Evolutionary conservation across 2,797 vertebrate species (phyloP).

Genomic region (Pyrocephalus nanus): DNA sequence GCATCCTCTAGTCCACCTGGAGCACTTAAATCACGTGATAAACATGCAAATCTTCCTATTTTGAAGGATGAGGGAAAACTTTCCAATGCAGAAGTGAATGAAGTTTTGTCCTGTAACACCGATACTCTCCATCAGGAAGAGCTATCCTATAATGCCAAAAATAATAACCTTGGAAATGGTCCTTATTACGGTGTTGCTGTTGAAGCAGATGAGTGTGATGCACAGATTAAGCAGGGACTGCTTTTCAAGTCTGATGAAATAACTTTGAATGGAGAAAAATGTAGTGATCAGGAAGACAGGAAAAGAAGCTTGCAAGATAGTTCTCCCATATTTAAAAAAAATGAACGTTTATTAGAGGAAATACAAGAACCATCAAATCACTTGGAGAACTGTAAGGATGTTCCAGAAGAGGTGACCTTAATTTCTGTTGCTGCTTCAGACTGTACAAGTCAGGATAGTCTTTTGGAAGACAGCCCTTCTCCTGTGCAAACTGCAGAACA

Average conservation of each 20-base stretch:
- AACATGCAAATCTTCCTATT: slow-evolving; percentile 44
- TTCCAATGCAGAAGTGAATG: slow-evolving; percentile 63
- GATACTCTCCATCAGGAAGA: slow-evolving; percentile 64
- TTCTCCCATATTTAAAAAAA: neutral
- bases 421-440: slow-evolving; percentile 84
- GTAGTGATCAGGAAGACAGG: neutral
- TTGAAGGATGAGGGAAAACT: slow-evolving; percentile 70
- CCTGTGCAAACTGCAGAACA: slow-evolving; percentile 78
- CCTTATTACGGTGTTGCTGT: neutral
- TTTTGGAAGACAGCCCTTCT: slow-evolving; percentile 86
- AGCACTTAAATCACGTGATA: slow-evolving; percentile 65
- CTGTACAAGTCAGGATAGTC: slow-evolving; percentile 90
- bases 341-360: slow-evolving; percentile 69
- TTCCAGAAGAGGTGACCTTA: slow-evolving; percentile 68
- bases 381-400: slow-evolving; percentile 49
- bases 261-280: neutral
- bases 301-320: neutral
- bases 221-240: neutral
- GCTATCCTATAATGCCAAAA: slow-evolving; percentile 79
- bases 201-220: slow-evolving; percentile 8
- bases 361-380: neutral
- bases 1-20: slow-evolving; percentile 78
- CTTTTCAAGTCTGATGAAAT: neutral
- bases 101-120: slow-evolving; percentile 74
- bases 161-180: slow-evolving; percentile 61